A percentile compares a stretch with the other conserved stretches of the same genome.
phyloP scores from a whole-genome alignment of 1,140 invertebrate species.

The Drosophila mayri region DNA sequence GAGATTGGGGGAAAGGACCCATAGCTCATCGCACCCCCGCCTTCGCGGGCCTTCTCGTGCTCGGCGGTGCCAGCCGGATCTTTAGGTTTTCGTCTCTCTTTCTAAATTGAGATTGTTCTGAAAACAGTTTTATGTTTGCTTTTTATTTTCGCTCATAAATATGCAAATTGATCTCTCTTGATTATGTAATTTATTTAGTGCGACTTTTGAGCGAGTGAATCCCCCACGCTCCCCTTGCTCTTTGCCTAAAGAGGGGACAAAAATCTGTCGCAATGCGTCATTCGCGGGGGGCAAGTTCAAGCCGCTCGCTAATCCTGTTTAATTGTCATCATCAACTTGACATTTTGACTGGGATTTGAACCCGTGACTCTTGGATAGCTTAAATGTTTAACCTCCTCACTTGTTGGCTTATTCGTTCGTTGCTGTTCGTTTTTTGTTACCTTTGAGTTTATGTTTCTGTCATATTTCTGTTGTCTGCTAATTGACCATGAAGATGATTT shows the following conservation, averaged over 20 bases:
- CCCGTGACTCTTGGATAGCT: conserved; percentile 49
- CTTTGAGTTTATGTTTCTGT: conserved; percentile 33
- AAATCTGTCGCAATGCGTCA: conserved; percentile 43
- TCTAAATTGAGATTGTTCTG: conserved; percentile 45
- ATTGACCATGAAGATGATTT: conserved; percentile 73
- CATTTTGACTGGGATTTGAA: conserved; percentile 49
- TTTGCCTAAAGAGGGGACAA: not conserved
- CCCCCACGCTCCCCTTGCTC: not conserved
- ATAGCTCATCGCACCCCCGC: conserved; percentile 30
- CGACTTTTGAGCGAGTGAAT: conserved; percentile 29
- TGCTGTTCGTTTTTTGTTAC: conserved; percentile 17
- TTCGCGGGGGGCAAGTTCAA: conserved; percentile 62
- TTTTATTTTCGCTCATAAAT: conserved; percentile 80
- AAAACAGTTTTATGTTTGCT: conserved; percentile 52
- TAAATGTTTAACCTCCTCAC: conserved; percentile 49
- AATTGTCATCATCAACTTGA: conserved; percentile 57
- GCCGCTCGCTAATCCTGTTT: conserved; percentile 51
- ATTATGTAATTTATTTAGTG: conserved; percentile 73
- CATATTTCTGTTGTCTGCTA: conserved; percentile 74
- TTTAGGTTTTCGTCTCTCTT: conserved; percentile 10
- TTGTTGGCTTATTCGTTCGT: conserved; percentile 7
- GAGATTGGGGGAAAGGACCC: conserved; percentile 59
- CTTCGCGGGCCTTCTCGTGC: conserved; percentile 27
- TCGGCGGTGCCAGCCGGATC: conserved; percentile 79
- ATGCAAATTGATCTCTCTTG: conserved; percentile 67